Base-by-base conservation (phyloP, 2,888 invertebrate genomes). In the Mythimna albipuncta region DNA sequence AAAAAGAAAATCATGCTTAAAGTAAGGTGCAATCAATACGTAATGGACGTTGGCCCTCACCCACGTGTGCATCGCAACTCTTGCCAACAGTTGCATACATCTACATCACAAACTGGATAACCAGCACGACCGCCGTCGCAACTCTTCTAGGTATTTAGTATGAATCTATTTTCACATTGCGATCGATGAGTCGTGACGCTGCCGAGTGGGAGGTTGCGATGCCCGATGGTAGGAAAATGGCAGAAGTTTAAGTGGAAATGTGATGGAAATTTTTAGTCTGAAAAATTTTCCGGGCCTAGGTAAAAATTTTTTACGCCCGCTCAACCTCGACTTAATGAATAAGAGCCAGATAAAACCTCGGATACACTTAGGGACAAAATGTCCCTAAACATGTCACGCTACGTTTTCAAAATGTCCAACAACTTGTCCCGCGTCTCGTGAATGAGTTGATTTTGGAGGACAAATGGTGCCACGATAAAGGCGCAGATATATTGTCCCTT, bases 141-240 rank as follows among this genome's bases (percentile, higher is more conserved):
- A 78, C 62, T 55, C 57, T 21, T 59, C 55, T 32, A n/a, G n/a
- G n/a, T n/a, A 71, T 52, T 64, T 64, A 41, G 2, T 75, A 65
- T 35, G 59, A 57, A 10, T 59, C 38, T 63, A 77, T 77, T 82
- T 79, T 82, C 73, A 78, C 77, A 77, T 64, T 57, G 69, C 75
- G 66, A 72, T 76, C 81, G 68, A 84, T 85, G 68, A 70, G 10
- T 69, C 75, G 74, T 76, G 59, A 83, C 80, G 75, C 19, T 19
- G 35, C 11, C 5, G 58, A 32, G 55, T 77, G 38, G 21, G 59
- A 5, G 10, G 19, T 58, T n/a, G 35, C 0, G n/a, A 21, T 38
- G 59, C 5, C 13, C 61, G 16, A 7, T 13, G 13, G 4, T 44
- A 66, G 47, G 26, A 1, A 32, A 35, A 62, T n/a, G 9, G 0